Evolutionary conservation across 1,140 invertebrate species (phyloP).

Genomic region (Eupeodes corollae): DNA sequence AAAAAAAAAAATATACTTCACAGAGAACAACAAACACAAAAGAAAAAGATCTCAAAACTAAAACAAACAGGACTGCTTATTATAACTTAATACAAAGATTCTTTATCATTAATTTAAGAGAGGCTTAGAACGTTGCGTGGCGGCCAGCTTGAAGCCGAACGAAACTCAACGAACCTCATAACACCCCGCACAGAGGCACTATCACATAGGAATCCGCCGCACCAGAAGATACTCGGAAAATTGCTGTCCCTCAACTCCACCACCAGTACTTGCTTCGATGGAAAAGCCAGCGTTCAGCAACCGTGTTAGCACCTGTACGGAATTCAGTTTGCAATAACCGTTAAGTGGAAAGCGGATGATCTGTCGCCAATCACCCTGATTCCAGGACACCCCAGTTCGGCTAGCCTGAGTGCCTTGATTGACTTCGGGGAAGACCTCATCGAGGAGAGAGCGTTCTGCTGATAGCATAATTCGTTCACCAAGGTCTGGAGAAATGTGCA

Average conservation of each 20-base stretch:
- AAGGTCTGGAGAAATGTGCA: conserved; percentile 80
- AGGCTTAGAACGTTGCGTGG: too few species aligned
- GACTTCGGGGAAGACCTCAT: conserved; percentile 79
- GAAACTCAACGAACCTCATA: too few species aligned
- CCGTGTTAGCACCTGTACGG: conserved; percentile 77
- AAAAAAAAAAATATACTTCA: too few species aligned
- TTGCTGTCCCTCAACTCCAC: conserved; percentile 82
- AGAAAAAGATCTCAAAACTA: too few species aligned
- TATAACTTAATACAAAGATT: too few species aligned
- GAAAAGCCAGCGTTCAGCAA: conserved; percentile 74
- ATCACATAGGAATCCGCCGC: conserved; percentile 44
- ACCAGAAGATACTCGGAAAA: conserved; percentile 87
- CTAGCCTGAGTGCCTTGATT: conserved; percentile 73
- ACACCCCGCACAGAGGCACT: conserved; percentile 12
- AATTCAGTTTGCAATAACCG: conserved; percentile 86
- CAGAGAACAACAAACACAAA: too few species aligned
- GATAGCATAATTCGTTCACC: conserved; percentile 79
- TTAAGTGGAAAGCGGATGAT: conserved; percentile 84
- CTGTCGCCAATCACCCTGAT: conserved; percentile 70
- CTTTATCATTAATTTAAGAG: too few species aligned
- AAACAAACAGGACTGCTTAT: too few species aligned
- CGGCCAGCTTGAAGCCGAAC: too few species aligned
- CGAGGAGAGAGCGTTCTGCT: conserved; percentile 64
- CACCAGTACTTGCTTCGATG: conserved; percentile 73
- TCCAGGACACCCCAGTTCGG: conserved; percentile 69